These are phyloP conservation scores for Anoura caudifer DNA, from an alignment of 2,113 vertebrate species.

Conservation along the genomic window DNA sequence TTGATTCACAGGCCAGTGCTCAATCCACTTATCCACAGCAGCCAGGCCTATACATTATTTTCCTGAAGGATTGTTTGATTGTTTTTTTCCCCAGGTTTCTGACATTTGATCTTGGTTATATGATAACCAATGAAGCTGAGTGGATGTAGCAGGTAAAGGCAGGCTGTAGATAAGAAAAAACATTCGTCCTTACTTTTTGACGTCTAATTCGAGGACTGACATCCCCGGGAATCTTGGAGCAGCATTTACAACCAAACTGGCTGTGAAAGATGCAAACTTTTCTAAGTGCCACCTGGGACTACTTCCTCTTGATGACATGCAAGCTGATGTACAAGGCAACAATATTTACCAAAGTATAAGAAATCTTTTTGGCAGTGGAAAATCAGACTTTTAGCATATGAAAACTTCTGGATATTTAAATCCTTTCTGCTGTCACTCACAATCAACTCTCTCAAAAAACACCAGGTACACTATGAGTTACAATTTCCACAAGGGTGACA, in stretches of 20 bases:
- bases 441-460: background rate
- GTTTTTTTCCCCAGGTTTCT: background rate
- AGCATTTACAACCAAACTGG: background rate
- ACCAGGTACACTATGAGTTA: background rate
- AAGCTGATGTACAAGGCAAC: background rate
- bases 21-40: no score
- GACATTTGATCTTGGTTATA: background rate
- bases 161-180: background rate
- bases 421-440: background rate
- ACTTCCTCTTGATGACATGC: background rate
- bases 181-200: background rate
- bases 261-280: constrained; percentile 24
- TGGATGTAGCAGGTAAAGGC: background rate
- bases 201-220: background rate
- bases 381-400: background rate
- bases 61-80: background rate
- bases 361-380: background rate
- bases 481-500: background rate
- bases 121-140: background rate
- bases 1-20: no score
- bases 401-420: background rate
- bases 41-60: background rate
- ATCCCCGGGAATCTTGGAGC: background rate
- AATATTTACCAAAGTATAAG: background rate
- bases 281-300: background rate